phyloP scores from a whole-genome alignment of 1,140 invertebrate genomes.

The Spodoptera litura region DNA sequence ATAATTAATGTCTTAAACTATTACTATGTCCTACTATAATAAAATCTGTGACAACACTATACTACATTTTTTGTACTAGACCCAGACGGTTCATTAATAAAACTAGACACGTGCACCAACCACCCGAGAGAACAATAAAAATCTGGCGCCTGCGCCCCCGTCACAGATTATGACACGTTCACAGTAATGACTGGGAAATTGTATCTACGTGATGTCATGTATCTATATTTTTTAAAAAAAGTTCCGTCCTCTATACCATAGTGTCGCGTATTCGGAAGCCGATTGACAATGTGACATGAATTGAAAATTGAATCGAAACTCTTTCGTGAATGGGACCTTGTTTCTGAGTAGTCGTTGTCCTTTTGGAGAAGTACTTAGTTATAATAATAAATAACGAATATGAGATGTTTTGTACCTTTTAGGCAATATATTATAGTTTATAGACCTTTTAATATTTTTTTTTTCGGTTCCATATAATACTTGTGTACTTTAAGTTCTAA shows the following conservation, averaged over 20 bases:
- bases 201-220: constrained; percentile 72
- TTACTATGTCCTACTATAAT: neutral
- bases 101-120: constrained; percentile 35
- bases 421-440: neutral
- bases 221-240: constrained; percentile 68
- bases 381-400: constrained; percentile 2
- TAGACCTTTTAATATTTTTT: no score
- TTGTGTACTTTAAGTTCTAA: no score
- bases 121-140: constrained; percentile 65
- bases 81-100: constrained; percentile 36
- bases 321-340: constrained; percentile 50
- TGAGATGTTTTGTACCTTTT: neutral
- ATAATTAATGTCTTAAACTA: no score
- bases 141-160: constrained; percentile 73
- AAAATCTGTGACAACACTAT: neutral
- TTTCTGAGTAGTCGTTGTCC: constrained; percentile 50
- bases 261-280: constrained; percentile 71
- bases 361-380: constrained; percentile 33
- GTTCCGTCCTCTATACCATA: constrained; percentile 66
- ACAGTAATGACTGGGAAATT: constrained; percentile 77
- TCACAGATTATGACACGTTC: constrained; percentile 79
- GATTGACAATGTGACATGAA: constrained; percentile 64
- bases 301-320: constrained; percentile 50
- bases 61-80: constrained; percentile 38
- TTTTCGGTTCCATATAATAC: no score